Conservation (phyloP, 2,888 invertebrate genomes). For the Patella pellucida region DNA sequence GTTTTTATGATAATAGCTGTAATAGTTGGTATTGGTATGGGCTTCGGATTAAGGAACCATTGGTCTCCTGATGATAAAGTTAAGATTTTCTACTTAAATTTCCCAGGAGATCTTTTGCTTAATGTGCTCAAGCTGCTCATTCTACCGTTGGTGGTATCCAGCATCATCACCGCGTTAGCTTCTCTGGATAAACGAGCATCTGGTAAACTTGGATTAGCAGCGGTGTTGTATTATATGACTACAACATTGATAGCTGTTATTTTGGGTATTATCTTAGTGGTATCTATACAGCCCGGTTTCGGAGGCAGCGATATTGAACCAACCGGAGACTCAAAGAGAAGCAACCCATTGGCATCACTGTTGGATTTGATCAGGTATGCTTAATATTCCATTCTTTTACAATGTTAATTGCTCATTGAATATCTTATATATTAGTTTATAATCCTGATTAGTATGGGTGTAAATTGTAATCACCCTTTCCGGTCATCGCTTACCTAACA, state of each 20-base stretch:
- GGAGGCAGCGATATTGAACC: conserved; percentile 31
- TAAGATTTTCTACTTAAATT: conserved; percentile 76
- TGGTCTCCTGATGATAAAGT: conserved; percentile 77
- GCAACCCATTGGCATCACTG: conserved; percentile 48
- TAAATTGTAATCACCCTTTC: too few species aligned
- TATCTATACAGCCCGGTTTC: conserved; percentile 85
- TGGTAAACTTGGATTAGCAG: conserved; percentile 83
- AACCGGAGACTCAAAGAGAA: conserved; percentile 39
- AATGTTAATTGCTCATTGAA: too few species aligned
- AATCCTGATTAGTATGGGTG: too few species aligned
- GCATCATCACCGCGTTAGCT: conserved; percentile 81
- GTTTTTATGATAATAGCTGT: conserved; percentile 76
- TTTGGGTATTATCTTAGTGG: conserved; percentile 89
- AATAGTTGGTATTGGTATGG: conserved; percentile 73
- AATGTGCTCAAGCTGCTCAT: conserved; percentile 80
- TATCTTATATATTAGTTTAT: too few species aligned
- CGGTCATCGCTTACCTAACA: too few species aligned
- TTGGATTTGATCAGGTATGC: conserved; percentile 56
- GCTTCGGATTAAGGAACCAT: conserved; percentile 74
- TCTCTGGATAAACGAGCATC: conserved; percentile 90
- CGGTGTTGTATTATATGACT: conserved; percentile 91
- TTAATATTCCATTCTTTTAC: too few species aligned
- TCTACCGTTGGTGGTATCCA: conserved; percentile 78
- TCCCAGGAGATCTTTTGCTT: conserved; percentile 80
- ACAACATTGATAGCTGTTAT: conserved; percentile 94